Conservation (phyloP, 2,113 vertebrate species). For the Zapornia atra region DNA sequence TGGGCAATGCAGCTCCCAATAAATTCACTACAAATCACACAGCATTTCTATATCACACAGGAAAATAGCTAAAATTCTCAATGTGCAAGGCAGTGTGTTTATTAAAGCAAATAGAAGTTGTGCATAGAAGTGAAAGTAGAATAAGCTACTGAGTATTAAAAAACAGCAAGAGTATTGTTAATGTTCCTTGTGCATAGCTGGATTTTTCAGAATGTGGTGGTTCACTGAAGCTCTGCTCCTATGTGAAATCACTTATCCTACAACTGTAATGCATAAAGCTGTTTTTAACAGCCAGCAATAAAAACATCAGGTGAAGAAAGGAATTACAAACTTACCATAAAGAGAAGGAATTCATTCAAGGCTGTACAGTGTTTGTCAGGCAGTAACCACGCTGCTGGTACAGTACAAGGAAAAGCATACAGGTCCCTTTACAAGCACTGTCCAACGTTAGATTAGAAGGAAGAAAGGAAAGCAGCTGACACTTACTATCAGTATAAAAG, state of each 20-base stretch:
- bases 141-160: not conserved
- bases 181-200: not conserved
- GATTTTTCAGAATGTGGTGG: not conserved
- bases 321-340: constrained; percentile 31
- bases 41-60: not conserved
- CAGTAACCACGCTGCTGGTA: constrained; percentile 16
- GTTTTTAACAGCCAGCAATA: not conserved
- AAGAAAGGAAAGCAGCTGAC: constrained; percentile 65
- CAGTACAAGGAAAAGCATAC: not conserved
- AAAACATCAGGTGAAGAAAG: constrained; percentile 17
- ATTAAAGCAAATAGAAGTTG: not conserved
- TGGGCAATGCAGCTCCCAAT: not conserved
- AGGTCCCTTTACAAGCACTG: not conserved
- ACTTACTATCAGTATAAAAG: constrained; percentile 95
- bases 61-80: not conserved
- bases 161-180: not conserved
- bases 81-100: not conserved
- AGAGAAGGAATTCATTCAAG: constrained; percentile 11
- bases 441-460: constrained; percentile 37
- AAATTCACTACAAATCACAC: not conserved
- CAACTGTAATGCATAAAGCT: not conserved
- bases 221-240: not conserved
- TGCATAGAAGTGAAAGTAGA: not conserved
- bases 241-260: not conserved
- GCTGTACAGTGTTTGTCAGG: constrained; percentile 15